phyloP scores from a whole-genome alignment of 2,113 vertebrate genomes.

The Tilapia sparmanii region DNA sequence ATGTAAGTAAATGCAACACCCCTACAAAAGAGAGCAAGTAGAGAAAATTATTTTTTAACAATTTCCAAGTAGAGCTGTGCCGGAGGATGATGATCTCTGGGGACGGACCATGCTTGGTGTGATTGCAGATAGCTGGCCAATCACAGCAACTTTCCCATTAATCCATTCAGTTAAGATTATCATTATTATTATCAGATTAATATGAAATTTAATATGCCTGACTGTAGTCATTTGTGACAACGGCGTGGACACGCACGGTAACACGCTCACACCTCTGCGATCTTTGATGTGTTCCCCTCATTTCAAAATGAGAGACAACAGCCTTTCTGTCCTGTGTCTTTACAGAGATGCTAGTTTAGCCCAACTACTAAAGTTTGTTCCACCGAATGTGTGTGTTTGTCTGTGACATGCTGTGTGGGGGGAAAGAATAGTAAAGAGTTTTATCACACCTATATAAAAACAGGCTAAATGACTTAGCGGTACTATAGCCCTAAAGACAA shows the following conservation, averaged over 20 bases:
- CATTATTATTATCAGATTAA: not conserved
- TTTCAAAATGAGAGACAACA: not conserved
- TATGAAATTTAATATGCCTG: not conserved
- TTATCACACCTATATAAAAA: not conserved
- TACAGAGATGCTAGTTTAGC: not conserved
- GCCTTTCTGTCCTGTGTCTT: not conserved
- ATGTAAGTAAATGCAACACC: not conserved
- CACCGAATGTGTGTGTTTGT: not conserved
- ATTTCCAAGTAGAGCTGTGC: not conserved
- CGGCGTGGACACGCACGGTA: fast-evolving
- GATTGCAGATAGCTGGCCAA: not conserved
- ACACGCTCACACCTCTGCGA: not conserved
- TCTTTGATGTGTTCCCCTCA: not conserved
- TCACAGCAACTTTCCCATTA: not conserved
- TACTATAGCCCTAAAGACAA: not conserved
- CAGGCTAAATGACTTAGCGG: not conserved
- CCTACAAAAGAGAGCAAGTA: not conserved
- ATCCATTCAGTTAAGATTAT: not conserved
- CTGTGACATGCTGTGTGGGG: not conserved
- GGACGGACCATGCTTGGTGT: not conserved
- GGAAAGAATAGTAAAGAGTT: not conserved
- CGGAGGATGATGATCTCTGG: not conserved
- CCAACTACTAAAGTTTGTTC: not conserved
- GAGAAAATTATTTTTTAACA: not conserved
- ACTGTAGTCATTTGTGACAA: not conserved